Conservation (phyloP, 2,888 invertebrate genomes). For the Leptarthrus brevirostris region DNA sequence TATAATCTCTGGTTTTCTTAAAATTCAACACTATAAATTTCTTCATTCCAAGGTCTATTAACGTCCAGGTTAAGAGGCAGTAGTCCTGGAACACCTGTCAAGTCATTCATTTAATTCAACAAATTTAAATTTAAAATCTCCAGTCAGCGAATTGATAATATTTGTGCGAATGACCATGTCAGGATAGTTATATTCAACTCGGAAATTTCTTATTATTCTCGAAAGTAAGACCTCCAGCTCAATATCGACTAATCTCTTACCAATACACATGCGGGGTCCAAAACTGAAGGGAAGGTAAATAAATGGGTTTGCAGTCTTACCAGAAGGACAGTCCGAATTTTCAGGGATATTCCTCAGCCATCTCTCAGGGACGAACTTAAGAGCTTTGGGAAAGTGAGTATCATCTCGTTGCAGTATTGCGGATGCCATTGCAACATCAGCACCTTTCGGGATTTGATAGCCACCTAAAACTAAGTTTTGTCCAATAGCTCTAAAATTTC, state of each 20-base stretch:
- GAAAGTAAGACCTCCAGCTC: conserved; percentile 69
- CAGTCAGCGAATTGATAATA: conserved; percentile 59
- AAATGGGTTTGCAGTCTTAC: conserved; percentile 58
- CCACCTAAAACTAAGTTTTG: conserved; percentile 74
- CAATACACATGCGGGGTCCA: conserved; percentile 76
- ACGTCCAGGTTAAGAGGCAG: no score
- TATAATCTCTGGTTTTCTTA: no score
- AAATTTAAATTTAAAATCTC: conserved; percentile 51
- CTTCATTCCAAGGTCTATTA: no score
- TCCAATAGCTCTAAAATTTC: conserved; percentile 69
- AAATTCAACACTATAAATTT: no score
- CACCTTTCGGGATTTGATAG: conserved; percentile 73
- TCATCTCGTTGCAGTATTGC: conserved; percentile 74
- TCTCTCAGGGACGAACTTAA: conserved; percentile 78
- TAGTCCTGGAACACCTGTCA: no score
- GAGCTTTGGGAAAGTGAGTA: conserved; percentile 72
- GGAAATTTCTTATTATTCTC: no score
- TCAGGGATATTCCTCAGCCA: conserved; percentile 70
- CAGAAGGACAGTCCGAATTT: conserved; percentile 44
- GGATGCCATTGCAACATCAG: conserved; percentile 79
- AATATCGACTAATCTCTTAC: conserved; percentile 76
- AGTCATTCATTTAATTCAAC: no score
- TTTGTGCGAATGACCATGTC: conserved; percentile 48
- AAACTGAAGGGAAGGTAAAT: conserved; percentile 75
- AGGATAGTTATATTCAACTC: no score